Conservation (phyloP, 2,888 invertebrate genomes). For the Cantharis lateralis region DNA sequence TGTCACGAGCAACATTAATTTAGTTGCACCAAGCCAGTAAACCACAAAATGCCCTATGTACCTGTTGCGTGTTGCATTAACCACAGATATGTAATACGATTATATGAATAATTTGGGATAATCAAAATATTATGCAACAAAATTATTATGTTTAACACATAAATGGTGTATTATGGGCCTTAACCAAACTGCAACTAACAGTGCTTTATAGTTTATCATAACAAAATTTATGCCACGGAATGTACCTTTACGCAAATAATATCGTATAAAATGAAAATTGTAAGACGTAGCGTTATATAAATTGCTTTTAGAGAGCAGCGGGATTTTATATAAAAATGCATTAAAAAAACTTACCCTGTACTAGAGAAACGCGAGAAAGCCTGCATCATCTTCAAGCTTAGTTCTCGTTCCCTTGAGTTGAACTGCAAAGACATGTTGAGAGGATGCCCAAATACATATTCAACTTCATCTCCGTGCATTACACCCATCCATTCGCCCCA, state of each 20-base stretch:
- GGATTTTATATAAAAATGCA: slow-evolving; percentile 10
- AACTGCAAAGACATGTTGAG: slow-evolving; percentile 86
- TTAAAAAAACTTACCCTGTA: slow-evolving; percentile 75
- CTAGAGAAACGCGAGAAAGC: slow-evolving; percentile 92
- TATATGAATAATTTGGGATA: slow-evolving; percentile 4
- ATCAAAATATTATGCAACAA: not conserved
- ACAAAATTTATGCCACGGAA: not conserved
- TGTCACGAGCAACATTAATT: slow-evolving; percentile 18
- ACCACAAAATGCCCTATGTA: slow-evolving; percentile 32
- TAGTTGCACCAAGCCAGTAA: slow-evolving; percentile 12
- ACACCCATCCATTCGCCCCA: slow-evolving; percentile 99
- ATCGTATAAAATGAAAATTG: not conserved
- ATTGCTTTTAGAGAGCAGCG: not conserved
- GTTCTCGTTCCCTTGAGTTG: slow-evolving; percentile 81
- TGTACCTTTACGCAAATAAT: not conserved
- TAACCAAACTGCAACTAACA: not conserved
- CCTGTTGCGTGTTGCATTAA: slow-evolving; percentile 33
- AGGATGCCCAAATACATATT: slow-evolving; percentile 96
- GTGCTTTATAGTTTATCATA: not conserved
- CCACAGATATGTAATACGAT: slow-evolving; percentile 11
- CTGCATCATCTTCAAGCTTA: slow-evolving; percentile 90
- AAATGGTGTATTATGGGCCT: not conserved
- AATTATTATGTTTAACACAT: not conserved
- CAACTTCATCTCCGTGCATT: slow-evolving; percentile 97
- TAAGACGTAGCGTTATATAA: not conserved